phyloP scores from a whole-genome alignment of 2,888 invertebrate species.

The Seira ritae region DNA sequence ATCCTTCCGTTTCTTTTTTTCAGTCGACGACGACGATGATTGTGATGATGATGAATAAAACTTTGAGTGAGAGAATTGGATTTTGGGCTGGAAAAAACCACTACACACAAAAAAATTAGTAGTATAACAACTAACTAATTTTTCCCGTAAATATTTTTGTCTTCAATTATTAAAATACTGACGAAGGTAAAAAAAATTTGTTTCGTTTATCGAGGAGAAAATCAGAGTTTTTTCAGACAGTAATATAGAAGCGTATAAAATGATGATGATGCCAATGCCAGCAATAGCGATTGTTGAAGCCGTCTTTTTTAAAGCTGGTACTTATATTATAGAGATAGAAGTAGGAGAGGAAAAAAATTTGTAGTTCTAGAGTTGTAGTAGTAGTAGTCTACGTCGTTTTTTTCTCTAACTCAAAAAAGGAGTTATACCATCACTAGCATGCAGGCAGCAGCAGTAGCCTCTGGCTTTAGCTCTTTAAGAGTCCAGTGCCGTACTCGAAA shows the following conservation, averaged over 20 bases:
- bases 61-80: too few relatives aligned
- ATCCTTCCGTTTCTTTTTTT: too few relatives aligned
- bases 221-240: constrained; percentile 6
- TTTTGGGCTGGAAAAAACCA: not conserved
- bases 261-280: constrained; percentile 12
- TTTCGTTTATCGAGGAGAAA: not conserved
- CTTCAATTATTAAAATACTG: not conserved
- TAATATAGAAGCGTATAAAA: constrained; percentile 12
- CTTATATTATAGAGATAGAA: not conserved
- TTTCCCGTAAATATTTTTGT: too few relatives aligned
- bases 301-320: constrained; percentile 3
- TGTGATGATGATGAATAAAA: too few relatives aligned
- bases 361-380: too few relatives aligned
- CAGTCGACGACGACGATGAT: too few relatives aligned
- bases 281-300: constrained; percentile 18
- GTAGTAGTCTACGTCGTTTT: constrained; percentile 11
- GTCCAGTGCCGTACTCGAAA: constrained; percentile 3
- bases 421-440: constrained; percentile 8
- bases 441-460: too few relatives aligned
- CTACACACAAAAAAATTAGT: not conserved
- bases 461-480: not conserved
- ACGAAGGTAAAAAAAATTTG: not conserved
- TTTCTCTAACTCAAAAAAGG: constrained; percentile 2
- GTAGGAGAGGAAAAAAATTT: not conserved
- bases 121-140: not conserved